Percentiles rank a stretch among this genome's conserved stretches.
phyloP scores from a whole-genome alignment of 1,140 invertebrate genomes.

The Bemisia tabaci region DNA sequence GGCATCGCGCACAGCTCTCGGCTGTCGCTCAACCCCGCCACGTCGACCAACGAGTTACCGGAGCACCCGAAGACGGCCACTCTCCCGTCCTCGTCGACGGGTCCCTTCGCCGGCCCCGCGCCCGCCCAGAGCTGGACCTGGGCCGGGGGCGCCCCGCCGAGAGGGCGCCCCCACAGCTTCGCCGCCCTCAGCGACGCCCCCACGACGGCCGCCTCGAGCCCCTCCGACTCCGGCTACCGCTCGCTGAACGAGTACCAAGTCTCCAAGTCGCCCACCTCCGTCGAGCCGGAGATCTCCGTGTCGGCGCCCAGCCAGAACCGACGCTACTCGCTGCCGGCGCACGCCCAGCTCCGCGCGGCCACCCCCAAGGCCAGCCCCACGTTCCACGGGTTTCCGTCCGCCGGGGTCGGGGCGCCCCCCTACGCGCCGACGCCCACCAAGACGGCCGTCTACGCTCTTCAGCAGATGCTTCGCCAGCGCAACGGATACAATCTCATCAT shows the following conservation, averaged over 20 bases:
- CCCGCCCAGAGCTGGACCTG: too few species aligned
- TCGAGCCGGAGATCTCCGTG: neutral
- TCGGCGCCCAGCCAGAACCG: neutral
- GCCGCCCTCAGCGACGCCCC: neutral
- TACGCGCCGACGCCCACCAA: constrained; percentile 13
- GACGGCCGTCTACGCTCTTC: constrained; percentile 43
- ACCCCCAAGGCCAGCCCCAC: neutral
- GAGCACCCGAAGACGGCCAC: too few species aligned
- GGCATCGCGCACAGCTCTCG: neutral
- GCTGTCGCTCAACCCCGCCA: neutral
- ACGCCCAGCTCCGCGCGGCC: neutral
- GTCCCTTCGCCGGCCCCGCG: too few species aligned
- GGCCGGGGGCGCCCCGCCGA: too few species aligned
- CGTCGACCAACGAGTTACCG: too few species aligned
- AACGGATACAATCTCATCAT: constrained; percentile 53
- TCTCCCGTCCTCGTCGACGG: too few species aligned
- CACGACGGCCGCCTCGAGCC: neutral
- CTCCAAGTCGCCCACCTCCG: neutral
- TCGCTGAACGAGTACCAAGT: neutral
- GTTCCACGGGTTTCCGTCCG: constrained; percentile 4
- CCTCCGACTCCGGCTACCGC: neutral
- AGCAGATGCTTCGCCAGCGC: constrained; percentile 46
- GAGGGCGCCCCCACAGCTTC: neutral
- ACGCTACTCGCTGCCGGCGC: neutral
- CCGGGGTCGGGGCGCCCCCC: neutral